Evolutionary conservation across 2,797 vertebrate genomes (phyloP), one percentile per base, ranked within the genome.

Genomic region (Bucorvus abyssinicus): DNA sequence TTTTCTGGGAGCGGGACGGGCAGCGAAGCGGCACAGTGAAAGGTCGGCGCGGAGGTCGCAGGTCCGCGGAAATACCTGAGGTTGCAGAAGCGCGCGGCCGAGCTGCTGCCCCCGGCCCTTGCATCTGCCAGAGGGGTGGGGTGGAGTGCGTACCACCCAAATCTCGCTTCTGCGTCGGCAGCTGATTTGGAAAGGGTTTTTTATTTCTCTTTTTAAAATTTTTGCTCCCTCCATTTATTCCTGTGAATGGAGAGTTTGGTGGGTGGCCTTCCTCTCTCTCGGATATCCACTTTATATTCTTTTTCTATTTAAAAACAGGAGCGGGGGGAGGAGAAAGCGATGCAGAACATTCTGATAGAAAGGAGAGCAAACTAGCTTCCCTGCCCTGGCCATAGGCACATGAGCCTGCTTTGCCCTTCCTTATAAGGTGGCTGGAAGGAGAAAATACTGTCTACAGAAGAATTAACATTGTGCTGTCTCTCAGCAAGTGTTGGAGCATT

Each of bases 301-400:
- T 68, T 57, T 30, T 6, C 16, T 59, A 6, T 59, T 59, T 40
- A 6, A 23, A 24, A 50, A n/a, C 34, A 22, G 12, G 3, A 24
- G 9, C 15, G 19, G 22, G 4, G 18, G 24, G 6, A 40, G 9
- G 3, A 23, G 19, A 38, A 42, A 57, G n/a, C 42, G 30, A 86
- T 85, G 75, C 26, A 49, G 56, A 42, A 79, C 70, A 65, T 89
- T 34, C 45, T 88, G 42, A 59, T 87, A 73, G 85, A 95, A 92
- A 38, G 87, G 80, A 76, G 85, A 61, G 57, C 65, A 68, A 79
- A 92, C 88, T 90, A 4, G 74, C 64, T 94, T 96, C 95, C 81
- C 44, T 89, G 47, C 79, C 56, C 70, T 93, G 91, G 32, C 50
- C 90, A 16, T 93, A 89, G 79, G 95, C 93, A 87, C 88, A 90